A percentile compares a stretch with the other conserved stretches of the same genome.
These are phyloP conservation scores for Onychostoma macrolepis DNA, from an alignment of 2,113 vertebrate species.

Conservation along the genomic window DNA sequence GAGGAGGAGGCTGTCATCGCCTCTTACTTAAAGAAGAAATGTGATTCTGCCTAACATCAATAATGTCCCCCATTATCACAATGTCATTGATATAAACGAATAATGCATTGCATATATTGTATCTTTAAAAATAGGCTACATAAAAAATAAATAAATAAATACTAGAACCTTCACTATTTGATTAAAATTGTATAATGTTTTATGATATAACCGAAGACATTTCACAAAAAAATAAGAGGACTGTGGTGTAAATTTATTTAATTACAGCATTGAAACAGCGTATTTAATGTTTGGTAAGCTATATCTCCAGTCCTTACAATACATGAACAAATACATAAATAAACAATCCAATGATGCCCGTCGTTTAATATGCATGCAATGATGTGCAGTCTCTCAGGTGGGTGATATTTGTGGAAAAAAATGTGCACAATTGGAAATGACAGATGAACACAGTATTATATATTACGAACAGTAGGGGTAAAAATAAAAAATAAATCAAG, in stretches of 20 bases:
- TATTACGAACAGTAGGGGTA: background rate
- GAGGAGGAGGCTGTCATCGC: conserved; percentile 32
- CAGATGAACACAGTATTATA: background rate
- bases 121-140: background rate
- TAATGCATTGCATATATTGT: background rate
- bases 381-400: background rate
- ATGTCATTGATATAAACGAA: background rate
- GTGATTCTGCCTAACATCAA: background rate
- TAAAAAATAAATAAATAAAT: background rate
- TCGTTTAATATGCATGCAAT: background rate
- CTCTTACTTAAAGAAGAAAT: conserved; percentile 36
- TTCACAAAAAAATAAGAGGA: background rate
- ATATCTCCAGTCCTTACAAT: background rate
- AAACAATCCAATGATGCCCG: background rate
- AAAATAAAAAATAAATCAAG: background rate
- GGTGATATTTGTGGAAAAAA: background rate
- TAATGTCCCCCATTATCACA: background rate
- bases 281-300: background rate
- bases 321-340: background rate
- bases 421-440: conserved; percentile 2
- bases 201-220: background rate
- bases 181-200: no score
- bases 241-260: background rate
- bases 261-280: background rate
- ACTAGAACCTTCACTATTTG: no score